phyloP scores from a whole-genome alignment of 2,113 vertebrate genomes.

The Varanus komodoensis region DNA sequence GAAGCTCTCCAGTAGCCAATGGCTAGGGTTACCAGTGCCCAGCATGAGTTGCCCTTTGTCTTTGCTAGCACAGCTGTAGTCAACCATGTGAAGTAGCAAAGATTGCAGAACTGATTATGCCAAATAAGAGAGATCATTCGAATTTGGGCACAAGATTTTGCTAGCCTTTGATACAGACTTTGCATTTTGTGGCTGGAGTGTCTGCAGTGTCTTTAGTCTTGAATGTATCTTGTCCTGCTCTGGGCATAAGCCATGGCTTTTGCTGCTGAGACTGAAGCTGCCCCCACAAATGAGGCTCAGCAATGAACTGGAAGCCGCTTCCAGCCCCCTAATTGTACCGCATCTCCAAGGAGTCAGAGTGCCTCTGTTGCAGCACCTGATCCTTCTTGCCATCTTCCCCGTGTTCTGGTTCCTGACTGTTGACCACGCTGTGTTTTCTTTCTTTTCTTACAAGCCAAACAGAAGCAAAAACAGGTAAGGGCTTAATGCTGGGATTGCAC shows the following conservation, averaged over 20 bases:
- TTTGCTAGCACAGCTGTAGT: background rate
- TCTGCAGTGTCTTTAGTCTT: no score
- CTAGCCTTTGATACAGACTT: background rate
- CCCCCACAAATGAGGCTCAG: background rate
- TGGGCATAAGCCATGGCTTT: background rate
- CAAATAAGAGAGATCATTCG: background rate
- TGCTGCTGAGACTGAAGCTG: background rate
- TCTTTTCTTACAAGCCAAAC: slow-evolving; percentile 91
- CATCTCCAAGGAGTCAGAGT: background rate
- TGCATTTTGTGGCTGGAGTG: background rate
- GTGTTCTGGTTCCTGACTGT: background rate
- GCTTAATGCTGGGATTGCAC: slow-evolving; percentile 1
- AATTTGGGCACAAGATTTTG: background rate
- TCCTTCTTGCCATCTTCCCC: slow-evolving; percentile 10
- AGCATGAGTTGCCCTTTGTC: background rate
- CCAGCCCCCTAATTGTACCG: background rate
- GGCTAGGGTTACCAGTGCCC: background rate
- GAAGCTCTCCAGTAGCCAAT: background rate
- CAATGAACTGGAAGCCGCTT: background rate
- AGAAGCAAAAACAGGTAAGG: slow-evolving; percentile 98
- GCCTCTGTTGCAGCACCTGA: slow-evolving; percentile 21
- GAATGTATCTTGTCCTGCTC: background rate
- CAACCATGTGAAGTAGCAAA: no score
- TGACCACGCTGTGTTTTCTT: slow-evolving; percentile 71
- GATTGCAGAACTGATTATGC: no score